Evolutionary conservation across 2,888 invertebrate genomes (phyloP).

Genomic region (Melieria crassipennis): DNA sequence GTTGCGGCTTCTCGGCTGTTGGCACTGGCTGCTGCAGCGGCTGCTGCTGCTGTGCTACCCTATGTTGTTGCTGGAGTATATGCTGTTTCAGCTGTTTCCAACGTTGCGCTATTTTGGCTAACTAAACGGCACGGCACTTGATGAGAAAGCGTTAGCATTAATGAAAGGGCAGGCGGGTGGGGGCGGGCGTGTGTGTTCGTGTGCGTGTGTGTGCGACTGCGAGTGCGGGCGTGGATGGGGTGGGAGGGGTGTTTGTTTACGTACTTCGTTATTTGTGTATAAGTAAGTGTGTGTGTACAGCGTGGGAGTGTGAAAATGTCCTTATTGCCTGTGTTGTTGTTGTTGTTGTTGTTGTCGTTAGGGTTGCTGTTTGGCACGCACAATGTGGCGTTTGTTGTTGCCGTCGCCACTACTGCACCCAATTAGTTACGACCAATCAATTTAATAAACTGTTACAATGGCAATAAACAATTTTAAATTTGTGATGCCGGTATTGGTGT

Average conservation of each 20-base stretch:
- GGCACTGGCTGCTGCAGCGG: constrained; percentile 24
- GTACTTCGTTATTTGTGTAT: constrained; percentile 7
- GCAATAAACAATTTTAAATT: constrained; percentile 23
- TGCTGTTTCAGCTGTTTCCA: constrained; percentile 47
- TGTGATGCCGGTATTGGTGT: not conserved
- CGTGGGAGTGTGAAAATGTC: not conserved
- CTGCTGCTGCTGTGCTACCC: constrained; percentile 29
- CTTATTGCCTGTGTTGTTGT: not conserved
- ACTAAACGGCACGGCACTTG: constrained; percentile 35
- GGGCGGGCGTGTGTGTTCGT: constrained; percentile 6
- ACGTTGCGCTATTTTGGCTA: constrained; percentile 48
- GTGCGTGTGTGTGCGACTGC: not conserved
- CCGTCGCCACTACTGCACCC: not conserved
- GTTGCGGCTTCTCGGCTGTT: not conserved
- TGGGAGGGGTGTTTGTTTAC: not conserved
- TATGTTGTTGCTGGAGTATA: constrained; percentile 42
- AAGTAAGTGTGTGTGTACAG: constrained; percentile 20
- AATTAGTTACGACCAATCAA: constrained; percentile 33
- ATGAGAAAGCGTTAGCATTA: constrained; percentile 27
- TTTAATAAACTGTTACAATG: constrained; percentile 29
- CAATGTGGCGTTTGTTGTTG: not conserved
- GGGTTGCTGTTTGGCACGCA: constrained; percentile 3
- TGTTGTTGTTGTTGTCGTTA: constrained; percentile 4
- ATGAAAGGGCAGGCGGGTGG: constrained; percentile 13
- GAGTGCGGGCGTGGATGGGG: not conserved